phyloP scores from a whole-genome alignment of 2,797 vertebrate genomes.

The Galago senegalensis region DNA sequence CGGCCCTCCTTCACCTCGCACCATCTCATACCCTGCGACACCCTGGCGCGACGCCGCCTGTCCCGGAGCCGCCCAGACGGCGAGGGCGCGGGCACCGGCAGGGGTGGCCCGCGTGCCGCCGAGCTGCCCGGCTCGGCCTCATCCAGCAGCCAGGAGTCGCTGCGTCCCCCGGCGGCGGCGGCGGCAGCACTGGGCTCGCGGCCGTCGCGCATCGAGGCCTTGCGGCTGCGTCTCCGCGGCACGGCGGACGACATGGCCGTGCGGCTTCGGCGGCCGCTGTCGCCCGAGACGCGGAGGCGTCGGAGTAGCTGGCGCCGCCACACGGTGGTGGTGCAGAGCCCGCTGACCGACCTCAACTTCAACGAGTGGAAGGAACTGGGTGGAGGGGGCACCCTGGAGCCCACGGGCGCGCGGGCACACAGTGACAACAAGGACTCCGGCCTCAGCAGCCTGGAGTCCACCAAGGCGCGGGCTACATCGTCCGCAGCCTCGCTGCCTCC shows the following conservation, averaged over 20 bases:
- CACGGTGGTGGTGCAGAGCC: constrained; percentile 94
- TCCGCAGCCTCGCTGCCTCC: constrained; percentile 64
- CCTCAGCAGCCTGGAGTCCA: constrained; percentile 92
- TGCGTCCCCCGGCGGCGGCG: constrained; percentile 18
- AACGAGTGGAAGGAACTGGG: constrained; percentile 91
- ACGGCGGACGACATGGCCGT: constrained; percentile 94
- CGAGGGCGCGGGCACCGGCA: constrained; percentile 80
- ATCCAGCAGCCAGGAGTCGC: constrained; percentile 90
- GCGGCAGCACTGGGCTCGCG: constrained; percentile 85
- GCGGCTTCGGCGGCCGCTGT: constrained; percentile 93
- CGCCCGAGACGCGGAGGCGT: constrained; percentile 94
- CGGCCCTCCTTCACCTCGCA: constrained; percentile 95
- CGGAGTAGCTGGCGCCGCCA: constrained; percentile 96
- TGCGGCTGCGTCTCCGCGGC: constrained; percentile 87
- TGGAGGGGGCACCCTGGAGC: constrained; percentile 42
- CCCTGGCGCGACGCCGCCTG: constrained; percentile 94
- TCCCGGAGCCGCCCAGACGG: constrained; percentile 84
- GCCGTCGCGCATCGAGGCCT: constrained; percentile 89
- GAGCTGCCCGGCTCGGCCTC: constrained; percentile 86
- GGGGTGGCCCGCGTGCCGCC: not conserved
- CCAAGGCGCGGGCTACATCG: constrained; percentile 87
- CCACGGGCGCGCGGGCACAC: constrained; percentile 44
- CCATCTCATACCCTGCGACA: constrained; percentile 97
- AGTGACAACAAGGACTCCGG: constrained; percentile 89
- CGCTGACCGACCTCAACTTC: constrained; percentile 92